Evolutionary conservation across 2,888 invertebrate genomes (phyloP), one percentile per base, ranked within the genome.

Genomic region (Agrochola litura): DNA sequence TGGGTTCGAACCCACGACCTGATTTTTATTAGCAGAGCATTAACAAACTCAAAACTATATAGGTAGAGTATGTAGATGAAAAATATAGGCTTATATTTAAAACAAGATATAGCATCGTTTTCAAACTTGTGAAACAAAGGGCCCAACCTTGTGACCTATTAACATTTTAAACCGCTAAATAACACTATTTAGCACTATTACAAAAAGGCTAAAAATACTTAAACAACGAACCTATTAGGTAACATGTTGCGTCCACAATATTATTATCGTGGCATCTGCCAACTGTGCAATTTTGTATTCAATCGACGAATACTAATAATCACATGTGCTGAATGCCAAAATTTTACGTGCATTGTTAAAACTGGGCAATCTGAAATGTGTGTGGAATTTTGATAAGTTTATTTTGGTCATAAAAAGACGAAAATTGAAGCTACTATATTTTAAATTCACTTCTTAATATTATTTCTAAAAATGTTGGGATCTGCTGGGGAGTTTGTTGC

Each of bases 261-360:
- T 79, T 79, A 79, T 79, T 84, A 86, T 85, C 70, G 76, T 81
- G 79, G 85, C 86, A 90, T 91, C 90, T 90, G 89, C 89, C 89
- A 90, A 90, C 73, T 70, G 81, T 68, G 76, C 81, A 79, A 81
- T 71, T 77, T 64, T 72, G 75, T 75, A 77, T 75, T 77, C 83
- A 73, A 77, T 78, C 80, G 65, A 77, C 76, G 92, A 90, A 92
- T 91, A 84, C 84, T 86, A 91, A 91, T 68, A 83, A 77, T 70
- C 74, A 61, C 88, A 56, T 60, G 81, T 6, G 69, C 76, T 78
- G 92, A 90, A 92, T 93, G 71, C 68, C 41, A 85, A 88, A 76
- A 67, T 56, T 70, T 61, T 10, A 52, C 10, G 68, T 56, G 65
- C 63, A 37, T 73, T 74, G 22, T 49, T 81, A 22, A 73, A 78